Evolutionary conservation across 1,140 invertebrate genomes (phyloP), one percentile per base, ranked within the genome.

Genomic region (Neelides sp.): DNA sequence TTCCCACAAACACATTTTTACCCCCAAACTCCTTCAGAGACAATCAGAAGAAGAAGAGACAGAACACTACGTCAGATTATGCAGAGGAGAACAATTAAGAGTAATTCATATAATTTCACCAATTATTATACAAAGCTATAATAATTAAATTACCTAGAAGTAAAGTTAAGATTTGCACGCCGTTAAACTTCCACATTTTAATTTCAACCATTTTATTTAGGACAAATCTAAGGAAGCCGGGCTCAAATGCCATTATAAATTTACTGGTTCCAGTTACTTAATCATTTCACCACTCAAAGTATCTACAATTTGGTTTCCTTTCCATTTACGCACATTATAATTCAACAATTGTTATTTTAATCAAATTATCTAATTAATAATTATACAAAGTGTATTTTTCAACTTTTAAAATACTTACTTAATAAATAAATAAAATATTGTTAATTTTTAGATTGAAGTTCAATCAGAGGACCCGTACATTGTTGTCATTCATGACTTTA

Each of bases 401-500:
- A n/a, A n/a, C n/a, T n/a, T n/a, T n/a, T n/a, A n/a, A n/a, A n/a
- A n/a, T n/a, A n/a, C n/a, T n/a, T n/a, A n/a, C n/a, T n/a, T n/a
- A n/a, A n/a, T n/a, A n/a, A n/a, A n/a, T n/a, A n/a, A n/a, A n/a
- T n/a, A n/a, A n/a, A n/a, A n/a, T n/a, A n/a, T n/a, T n/a, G n/a
- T n/a, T n/a, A n/a, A 7, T 59, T 45, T 50, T 13, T 27, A 71
- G 60, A 64, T 75, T 53, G 75, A 77, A 63, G 65, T 68, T 13
- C 52, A 69, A 30, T 68, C 69, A 46, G 52, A 66, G 7, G 62
- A 71, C 26, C 75, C 75, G 13, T 68, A 65, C 56, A 66, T 77
- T 35, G 66, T 71, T 1, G 50, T 73, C 19, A 70, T 69, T 58
- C 71, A 75, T 59, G 66, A 76, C 57, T 64, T 75, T 24, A 62